These are phyloP conservation scores for Streblospio benedicti DNA, from an alignment of 1,140 invertebrate species.

Conservation along the genomic window DNA sequence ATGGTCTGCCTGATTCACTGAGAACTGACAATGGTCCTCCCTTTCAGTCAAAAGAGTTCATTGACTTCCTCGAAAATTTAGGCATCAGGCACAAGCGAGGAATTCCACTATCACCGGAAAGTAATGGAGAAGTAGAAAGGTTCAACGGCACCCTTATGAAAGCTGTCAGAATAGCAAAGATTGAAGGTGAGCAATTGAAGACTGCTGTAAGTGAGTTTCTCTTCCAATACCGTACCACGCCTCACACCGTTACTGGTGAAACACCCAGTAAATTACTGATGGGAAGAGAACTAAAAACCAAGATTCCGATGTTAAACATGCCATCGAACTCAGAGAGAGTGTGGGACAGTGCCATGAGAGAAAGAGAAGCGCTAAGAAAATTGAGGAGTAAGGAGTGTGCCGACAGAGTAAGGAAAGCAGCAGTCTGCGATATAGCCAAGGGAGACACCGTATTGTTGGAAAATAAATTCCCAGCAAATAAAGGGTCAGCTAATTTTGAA, in stretches of 20 bases:
- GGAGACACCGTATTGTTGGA: no score
- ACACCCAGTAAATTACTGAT: no score
- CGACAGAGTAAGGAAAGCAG: no score
- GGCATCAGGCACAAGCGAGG: constrained; percentile 15
- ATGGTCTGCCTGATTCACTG: neutral
- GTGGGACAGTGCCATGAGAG: no score
- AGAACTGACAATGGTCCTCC: neutral
- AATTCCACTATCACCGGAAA: constrained; percentile 22
- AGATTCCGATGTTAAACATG: neutral
- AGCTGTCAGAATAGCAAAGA: constrained; percentile 21
- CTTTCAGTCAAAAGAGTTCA: constrained; percentile 11
- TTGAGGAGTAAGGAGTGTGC: no score
- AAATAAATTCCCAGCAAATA: no score
- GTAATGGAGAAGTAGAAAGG: constrained; percentile 25
- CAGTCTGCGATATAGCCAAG: no score
- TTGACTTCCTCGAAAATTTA: constrained; percentile 14
- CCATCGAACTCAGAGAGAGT: neutral
- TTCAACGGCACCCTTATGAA: constrained; percentile 26
- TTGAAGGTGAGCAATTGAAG: constrained; percentile 19
- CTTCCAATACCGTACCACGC: constrained; percentile 19
- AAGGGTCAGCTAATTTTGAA: no score
- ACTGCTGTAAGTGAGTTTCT: constrained; percentile 20
- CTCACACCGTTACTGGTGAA: constrained; percentile 19
- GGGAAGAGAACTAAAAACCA: neutral
- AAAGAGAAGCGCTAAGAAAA: no score